Evolutionary conservation across 2,113 vertebrate genomes (phyloP).

Genomic region (Hassar affinis): DNA sequence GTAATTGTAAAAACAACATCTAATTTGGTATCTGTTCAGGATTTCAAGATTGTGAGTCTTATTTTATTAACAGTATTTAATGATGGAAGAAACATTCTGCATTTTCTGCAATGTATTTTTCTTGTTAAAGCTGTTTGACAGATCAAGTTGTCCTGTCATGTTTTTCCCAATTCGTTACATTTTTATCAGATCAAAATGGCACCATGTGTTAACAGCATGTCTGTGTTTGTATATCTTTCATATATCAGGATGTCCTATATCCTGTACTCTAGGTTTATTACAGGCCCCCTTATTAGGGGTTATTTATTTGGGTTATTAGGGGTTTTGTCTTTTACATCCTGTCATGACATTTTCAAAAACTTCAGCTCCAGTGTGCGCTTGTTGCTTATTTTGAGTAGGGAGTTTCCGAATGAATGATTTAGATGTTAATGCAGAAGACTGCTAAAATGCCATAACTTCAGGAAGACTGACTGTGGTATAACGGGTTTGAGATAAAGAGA

Average conservation of each 20-base stretch:
- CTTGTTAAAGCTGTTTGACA: slow-evolving; percentile 58
- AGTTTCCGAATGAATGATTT: not conserved
- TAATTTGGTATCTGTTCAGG: slow-evolving; percentile 56
- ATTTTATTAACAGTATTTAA: slow-evolving; percentile 57
- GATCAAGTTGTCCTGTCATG: slow-evolving; percentile 47
- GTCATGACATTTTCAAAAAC: not conserved
- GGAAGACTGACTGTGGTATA: not conserved
- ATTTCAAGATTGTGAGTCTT: slow-evolving; percentile 37
- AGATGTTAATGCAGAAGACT: not conserved
- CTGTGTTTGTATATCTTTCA: not conserved
- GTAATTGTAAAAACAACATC: slow-evolving; percentile 29
- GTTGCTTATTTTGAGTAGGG: not conserved
- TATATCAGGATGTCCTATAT: not conserved
- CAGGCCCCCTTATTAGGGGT: too few species aligned
- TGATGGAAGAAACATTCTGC: slow-evolving; percentile 42
- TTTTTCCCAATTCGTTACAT: not conserved
- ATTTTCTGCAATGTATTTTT: slow-evolving; percentile 57
- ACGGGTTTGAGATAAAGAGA: not conserved
- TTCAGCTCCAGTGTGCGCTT: not conserved
- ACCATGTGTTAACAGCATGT: not conserved
- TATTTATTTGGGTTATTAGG: too few species aligned
- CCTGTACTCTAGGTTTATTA: not conserved
- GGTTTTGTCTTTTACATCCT: not conserved
- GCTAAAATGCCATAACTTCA: too few species aligned
- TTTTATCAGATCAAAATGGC: not conserved